Conservation (phyloP, 2,113 vertebrate species). For the Rhinichthys klamathensis region DNA sequence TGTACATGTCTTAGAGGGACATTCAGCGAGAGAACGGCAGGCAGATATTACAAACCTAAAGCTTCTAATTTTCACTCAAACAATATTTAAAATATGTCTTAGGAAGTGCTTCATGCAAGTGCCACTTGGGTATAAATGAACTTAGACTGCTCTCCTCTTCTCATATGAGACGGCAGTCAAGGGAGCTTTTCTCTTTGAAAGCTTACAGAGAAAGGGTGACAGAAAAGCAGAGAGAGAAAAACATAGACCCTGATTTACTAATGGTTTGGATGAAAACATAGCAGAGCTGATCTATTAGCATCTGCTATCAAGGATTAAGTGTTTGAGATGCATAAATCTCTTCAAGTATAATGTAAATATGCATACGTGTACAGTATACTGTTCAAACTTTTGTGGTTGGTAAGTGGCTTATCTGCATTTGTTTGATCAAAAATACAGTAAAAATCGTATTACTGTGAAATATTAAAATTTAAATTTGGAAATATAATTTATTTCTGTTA, state of each 20-base stretch:
- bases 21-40: not conserved
- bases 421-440: not conserved
- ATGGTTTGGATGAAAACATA: not conserved
- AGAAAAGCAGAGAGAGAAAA: not conserved
- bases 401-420: not conserved
- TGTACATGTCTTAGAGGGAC: not conserved
- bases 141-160: not conserved
- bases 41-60: conserved; percentile 32
- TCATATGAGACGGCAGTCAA: not conserved
- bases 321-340: too few relatives aligned
- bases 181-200: conserved; percentile 58
- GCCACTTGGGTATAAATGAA: conserved; percentile 53
- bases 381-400: not conserved
- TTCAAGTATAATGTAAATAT: too few relatives aligned
- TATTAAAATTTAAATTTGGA: not conserved
- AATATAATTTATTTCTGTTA: not conserved
- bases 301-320: not conserved
- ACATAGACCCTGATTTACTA: not conserved
- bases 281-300: not conserved
- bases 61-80: conserved; percentile 22
- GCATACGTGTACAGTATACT: not conserved
- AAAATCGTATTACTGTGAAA: not conserved
- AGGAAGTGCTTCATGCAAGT: conserved; percentile 46
- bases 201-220: conserved; percentile 5
- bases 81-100: conserved; percentile 36